Percentiles rank a stretch among this genome's conserved stretches.
Conservation (phyloP, 2,888 invertebrate species). For the Calameuta idolon region DNA sequence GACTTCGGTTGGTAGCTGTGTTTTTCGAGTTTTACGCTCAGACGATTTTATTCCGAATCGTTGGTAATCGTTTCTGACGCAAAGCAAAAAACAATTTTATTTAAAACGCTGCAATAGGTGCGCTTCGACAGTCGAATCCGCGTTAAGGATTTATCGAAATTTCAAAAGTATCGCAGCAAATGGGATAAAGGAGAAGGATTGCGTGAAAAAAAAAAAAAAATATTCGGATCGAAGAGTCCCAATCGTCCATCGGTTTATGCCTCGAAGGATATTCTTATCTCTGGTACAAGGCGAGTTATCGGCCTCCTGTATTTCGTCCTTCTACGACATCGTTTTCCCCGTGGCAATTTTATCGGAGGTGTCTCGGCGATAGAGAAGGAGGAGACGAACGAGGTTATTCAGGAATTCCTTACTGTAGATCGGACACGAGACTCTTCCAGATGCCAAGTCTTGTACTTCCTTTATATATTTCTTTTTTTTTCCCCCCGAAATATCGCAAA, state of each 20-base stretch:
- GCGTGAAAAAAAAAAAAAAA: not conserved
- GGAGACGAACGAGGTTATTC: constrained; percentile 18
- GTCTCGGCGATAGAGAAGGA: constrained; percentile 41
- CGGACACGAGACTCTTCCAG: not conserved
- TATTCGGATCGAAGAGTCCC: not conserved
- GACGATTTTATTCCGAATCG: constrained; percentile 19
- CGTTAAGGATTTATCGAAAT: not conserved
- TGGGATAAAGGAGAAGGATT: not conserved
- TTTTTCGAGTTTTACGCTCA: not conserved
- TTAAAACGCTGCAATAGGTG: not conserved
- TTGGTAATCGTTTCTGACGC: not conserved
- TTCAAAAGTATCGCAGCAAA: not conserved
- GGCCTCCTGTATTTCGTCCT: constrained; percentile 42
- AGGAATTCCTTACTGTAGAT: not conserved
- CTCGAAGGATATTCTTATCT: constrained; percentile 47
- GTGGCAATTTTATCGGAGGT: constrained; percentile 52
- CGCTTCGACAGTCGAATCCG: not conserved
- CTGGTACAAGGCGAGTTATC: constrained; percentile 43
- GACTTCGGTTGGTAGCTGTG: not conserved
- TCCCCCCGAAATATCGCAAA: not conserved
- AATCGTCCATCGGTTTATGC: not conserved
- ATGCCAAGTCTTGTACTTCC: not conserved
- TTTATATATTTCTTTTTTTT: not conserved
- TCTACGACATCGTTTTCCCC: constrained; percentile 52
- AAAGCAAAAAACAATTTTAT: not conserved